Base-by-base conservation (phyloP, 2,797 vertebrate genomes). In the Protonibea diacanthus region DNA sequence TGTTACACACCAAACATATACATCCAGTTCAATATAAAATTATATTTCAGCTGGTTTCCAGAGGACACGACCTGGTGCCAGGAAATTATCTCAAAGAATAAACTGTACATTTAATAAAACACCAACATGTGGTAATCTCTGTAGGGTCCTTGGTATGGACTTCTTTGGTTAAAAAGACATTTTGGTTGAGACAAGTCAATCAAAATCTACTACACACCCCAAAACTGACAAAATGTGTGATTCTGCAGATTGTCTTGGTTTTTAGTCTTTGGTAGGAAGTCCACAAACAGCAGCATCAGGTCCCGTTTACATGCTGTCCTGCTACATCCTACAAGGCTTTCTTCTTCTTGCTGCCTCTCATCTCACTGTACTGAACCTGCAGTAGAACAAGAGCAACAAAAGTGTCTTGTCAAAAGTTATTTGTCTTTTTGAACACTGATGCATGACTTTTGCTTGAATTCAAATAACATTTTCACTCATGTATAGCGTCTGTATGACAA, bases 311-410 rank as follows among this genome's bases (percentile, higher is more conserved):
- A 21, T 12, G 44, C 9, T 3, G 6, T 48, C 64, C 29, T 27
- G 27, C 23, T 15, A 0, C 13, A 5, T 17, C 87, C 92, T 97
- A 98, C 0, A 83, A 88, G 0, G 87, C 87, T 84, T 95, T 94
- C 91, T 96, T 99, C 94, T 94, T 99, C 89, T 90, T 96, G 84
- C 68, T 88, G 79, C 88, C 85, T 90, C 93, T 97, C 84, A 94
- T 67, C 90, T 97, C 97, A 2, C 94, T 86, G 20, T 95, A 95
- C 93, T 99, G 97, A 93, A 97, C 97, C 98, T 99, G 95, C 88
- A 93, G 90, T 72, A 56, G 20, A 64, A 70, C 1, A 29, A 55
- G 3, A n/a, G 33, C n/a, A 55, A 27, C 17, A 23, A 2, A 49
- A 40, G 13, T 12, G 3, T 42, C 6, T n/a, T n/a, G n/a, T n/a